Evolutionary conservation across 1,140 invertebrate genomes (phyloP).

Genomic region (Trachymyrmex cornetzi): DNA sequence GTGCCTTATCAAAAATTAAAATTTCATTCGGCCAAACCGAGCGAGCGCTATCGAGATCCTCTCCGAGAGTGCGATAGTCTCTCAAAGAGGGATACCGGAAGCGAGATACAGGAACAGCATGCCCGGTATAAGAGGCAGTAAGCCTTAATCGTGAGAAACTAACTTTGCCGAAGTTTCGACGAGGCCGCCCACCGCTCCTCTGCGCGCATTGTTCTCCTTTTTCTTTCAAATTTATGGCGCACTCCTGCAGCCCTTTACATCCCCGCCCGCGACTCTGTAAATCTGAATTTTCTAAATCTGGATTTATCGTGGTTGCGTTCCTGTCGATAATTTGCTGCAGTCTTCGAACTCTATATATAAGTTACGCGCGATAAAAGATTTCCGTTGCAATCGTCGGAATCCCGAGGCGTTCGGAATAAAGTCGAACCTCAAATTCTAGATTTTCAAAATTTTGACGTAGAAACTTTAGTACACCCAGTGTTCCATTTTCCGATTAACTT

Average conservation of each 20-base stretch:
- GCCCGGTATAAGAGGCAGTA: conserved; percentile 42
- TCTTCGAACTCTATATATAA: conserved; percentile 40
- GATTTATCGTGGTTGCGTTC: conserved; percentile 60
- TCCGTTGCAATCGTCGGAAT: conserved; percentile 14
- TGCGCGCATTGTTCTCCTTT: conserved; percentile 37
- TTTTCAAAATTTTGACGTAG: not conserved
- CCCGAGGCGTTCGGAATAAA: not conserved
- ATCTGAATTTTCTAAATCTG: conserved; percentile 61
- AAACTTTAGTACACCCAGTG: too few species aligned
- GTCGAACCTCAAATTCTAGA: not conserved
- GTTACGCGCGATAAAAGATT: conserved; percentile 38
- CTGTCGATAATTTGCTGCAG: conserved; percentile 53
- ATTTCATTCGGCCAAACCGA: conserved; percentile 82
- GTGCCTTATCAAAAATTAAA: conserved; percentile 85
- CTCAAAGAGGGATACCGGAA: conserved; percentile 53
- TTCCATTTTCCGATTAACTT: too few species aligned
- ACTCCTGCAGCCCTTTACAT: conserved; percentile 22
- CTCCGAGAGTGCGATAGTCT: conserved; percentile 57
- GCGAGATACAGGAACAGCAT: conserved; percentile 54
- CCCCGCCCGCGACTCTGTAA: conserved; percentile 45
- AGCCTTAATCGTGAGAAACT: conserved; percentile 77
- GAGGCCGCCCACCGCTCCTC: not conserved
- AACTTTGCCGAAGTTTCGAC: conserved; percentile 73
- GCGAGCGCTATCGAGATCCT: conserved; percentile 73
- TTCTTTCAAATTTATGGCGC: conserved; percentile 67